Evolutionary conservation across 2,888 invertebrate species (phyloP), one percentile per base, ranked within the genome.

Genomic region (Belgica antarctica): DNA sequence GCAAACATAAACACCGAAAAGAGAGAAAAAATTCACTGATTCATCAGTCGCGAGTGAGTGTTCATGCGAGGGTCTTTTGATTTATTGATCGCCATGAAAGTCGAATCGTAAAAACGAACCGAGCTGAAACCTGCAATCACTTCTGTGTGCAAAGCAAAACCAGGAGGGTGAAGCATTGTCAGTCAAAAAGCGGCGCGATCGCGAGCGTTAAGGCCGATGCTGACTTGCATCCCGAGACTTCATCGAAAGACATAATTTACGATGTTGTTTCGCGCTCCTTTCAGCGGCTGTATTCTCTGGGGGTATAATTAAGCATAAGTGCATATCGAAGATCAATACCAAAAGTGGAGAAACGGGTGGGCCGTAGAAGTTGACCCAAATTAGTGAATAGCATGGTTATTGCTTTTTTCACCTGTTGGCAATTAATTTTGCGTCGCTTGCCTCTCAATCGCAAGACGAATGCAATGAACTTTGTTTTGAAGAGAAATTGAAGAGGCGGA

Each of bases 371-470:
- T 52, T 68, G 68, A 68, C 68, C 68, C 57, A 68, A 68, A 68
- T 68, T 31, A 57, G 12, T n/a, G 25, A 19, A 22, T 15, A 62
- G n/a, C 47, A 15, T 57, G 57, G 57, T 57, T 68, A 68, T 57
- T 68, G 52, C 31, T 28, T 57, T 57, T 47, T 68, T 68, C 68
- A 68, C 68, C 68, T 68, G 68, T 57, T 68, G 68, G 57, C 46
- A 47, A 47, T 65, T 46, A 47, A 65, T 65, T 52, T n/a, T n/a
- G n/a, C 52, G 52, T 22, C 3, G 17, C 12, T 52, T n/a, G n/a
- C n/a, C n/a, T n/a, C n/a, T n/a, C n/a, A n/a, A n/a, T n/a, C n/a
- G n/a, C n/a, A n/a, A n/a, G n/a, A n/a, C n/a, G n/a, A n/a, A n/a
- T n/a, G n/a, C 52, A 22, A 52, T 52, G 22, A 41, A 52, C n/a